Percentiles rank a stretch among this genome's conserved stretches.
Conservation (phyloP, 2,113 vertebrate species). For the Chloroceryle aenea region DNA sequence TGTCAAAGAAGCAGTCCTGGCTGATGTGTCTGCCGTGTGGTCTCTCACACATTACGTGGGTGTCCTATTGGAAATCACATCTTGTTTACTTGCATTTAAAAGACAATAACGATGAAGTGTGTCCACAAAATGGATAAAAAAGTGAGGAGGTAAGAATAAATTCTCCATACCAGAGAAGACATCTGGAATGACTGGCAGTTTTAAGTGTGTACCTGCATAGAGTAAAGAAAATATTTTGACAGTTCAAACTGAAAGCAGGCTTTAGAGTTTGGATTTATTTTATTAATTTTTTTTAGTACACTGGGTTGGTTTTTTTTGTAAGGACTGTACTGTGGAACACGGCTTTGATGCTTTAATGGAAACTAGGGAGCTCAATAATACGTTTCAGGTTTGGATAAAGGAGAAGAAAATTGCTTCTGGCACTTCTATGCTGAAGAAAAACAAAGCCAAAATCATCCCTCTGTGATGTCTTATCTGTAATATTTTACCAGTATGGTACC, state of each 20-base stretch:
- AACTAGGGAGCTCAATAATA: conserved; percentile 23
- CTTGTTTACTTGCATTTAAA: not conserved
- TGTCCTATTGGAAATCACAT: not conserved
- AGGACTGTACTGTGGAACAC: not conserved
- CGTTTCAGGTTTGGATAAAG: conserved; percentile 35
- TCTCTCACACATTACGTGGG: not conserved
- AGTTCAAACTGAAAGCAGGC: conserved; percentile 17
- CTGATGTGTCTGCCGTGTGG: not conserved
- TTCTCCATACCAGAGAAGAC: not conserved
- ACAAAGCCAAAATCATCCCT: conserved; percentile 39
- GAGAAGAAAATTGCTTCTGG: conserved; percentile 53
- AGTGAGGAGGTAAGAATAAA: not conserved
- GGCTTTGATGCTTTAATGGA: conserved; percentile 58
- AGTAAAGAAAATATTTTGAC: conserved; percentile 40
- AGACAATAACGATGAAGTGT: not conserved
- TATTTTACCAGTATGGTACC: not conserved
- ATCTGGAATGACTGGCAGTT: conserved; percentile 22
- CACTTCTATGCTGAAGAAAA: conserved; percentile 12
- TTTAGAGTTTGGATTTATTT: not conserved
- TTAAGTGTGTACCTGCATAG: not conserved
- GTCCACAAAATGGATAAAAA: not conserved
- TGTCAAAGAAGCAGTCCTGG: not conserved
- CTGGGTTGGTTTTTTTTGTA: not conserved
- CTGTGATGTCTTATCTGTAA: not conserved
- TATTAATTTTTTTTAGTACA: not conserved